Evolutionary conservation across 2,888 invertebrate species (phyloP).

Genomic region (Nomada fucata): DNA sequence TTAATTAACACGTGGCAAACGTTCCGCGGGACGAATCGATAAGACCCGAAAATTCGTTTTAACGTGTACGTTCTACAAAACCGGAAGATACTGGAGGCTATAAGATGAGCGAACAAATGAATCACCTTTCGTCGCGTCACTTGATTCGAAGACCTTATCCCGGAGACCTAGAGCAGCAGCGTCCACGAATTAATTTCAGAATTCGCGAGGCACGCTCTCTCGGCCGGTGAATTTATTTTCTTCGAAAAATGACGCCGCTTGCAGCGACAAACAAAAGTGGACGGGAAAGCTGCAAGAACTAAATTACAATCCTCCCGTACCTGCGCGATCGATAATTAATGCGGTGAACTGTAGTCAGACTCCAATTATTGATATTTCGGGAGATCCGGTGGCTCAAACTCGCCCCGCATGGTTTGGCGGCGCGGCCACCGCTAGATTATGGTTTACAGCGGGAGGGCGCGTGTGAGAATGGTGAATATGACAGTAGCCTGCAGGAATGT

Average conservation of each 20-base stretch:
- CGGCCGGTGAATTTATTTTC: too few relatives aligned
- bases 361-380: constrained; percentile 56
- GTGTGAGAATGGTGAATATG: constrained; percentile 33
- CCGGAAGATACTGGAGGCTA: neutral
- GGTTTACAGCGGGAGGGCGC: constrained; percentile 25
- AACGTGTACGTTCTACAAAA: neutral
- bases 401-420: constrained; percentile 44
- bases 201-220: neutral
- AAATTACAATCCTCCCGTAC: neutral
- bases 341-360: neutral
- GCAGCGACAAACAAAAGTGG: neutral
- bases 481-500: constrained; percentile 41
- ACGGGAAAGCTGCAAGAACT: neutral
- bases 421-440: constrained; percentile 45
- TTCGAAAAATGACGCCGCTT: neutral
- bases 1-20: neutral
- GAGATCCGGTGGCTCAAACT: constrained; percentile 42
- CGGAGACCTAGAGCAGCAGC: neutral
- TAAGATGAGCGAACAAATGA: constrained; percentile 10
- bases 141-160: constrained; percentile 1
- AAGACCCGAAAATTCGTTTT: constrained; percentile 1
- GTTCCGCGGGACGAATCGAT: neutral
- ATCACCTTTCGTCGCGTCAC: neutral
- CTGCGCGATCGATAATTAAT: constrained; percentile 44
- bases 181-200: neutral